Evolutionary conservation across 2,113 vertebrate genomes (phyloP).

Genomic region (Oncorhynchus keta): DNA sequence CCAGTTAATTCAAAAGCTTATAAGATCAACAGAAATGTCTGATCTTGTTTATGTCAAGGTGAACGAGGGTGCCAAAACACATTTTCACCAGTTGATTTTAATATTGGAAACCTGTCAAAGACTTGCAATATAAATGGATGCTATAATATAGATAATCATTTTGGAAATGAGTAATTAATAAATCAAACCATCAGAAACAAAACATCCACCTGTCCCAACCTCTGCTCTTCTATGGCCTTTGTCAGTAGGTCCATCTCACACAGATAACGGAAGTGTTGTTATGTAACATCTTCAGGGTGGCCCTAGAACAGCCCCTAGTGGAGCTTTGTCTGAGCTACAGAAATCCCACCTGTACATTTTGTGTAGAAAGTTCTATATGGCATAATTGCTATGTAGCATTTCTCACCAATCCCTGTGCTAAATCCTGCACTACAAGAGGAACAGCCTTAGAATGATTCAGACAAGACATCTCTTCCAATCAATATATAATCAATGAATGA

Average conservation of each 20-base stretch:
- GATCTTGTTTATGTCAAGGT: too few species aligned
- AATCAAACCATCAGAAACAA: too few species aligned
- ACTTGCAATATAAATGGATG: neutral
- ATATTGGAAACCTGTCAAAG: neutral
- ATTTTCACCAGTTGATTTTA: neutral
- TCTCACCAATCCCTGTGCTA: neutral
- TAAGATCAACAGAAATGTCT: neutral
- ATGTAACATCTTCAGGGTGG: neutral
- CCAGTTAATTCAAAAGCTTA: neutral
- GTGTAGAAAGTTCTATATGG: neutral
- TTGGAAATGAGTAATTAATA: neutral
- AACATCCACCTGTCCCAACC: too few species aligned
- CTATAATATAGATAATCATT: neutral
- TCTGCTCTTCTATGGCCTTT: too few species aligned
- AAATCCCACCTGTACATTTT: conserved; percentile 9
- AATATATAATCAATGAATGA: too few species aligned
- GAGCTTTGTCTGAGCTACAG: conserved; percentile 15
- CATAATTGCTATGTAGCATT: neutral
- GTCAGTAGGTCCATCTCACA: neutral
- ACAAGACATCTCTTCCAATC: too few species aligned
- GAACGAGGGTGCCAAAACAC: neutral
- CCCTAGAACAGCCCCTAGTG: conserved; percentile 26
- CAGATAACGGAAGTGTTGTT: conserved; percentile 1
- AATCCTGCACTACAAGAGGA: neutral
- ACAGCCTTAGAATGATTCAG: neutral